phyloP scores from a whole-genome alignment of 2,888 invertebrate species.

The Ernsta delagoae region DNA sequence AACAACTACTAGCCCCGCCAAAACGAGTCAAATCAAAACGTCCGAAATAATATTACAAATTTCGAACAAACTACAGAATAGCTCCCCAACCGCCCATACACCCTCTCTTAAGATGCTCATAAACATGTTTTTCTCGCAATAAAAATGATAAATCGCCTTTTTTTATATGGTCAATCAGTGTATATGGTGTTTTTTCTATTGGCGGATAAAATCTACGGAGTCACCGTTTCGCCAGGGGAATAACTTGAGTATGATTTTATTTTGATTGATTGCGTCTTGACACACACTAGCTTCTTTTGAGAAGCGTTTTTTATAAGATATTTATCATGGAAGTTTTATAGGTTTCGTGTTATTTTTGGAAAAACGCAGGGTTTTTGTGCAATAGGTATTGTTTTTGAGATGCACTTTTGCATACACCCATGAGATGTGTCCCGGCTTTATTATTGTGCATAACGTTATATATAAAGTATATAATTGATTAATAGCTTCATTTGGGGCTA shows the following conservation, averaged over 20 bases:
- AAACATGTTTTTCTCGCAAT: slow-evolving; percentile 85
- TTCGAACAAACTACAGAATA: slow-evolving; percentile 41
- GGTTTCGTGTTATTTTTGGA: background rate
- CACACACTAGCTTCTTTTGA: slow-evolving; percentile 19
- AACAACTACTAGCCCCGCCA: too few species aligned
- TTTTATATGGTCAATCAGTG: slow-evolving; percentile 85
- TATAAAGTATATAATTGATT: too few species aligned
- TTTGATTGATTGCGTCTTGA: slow-evolving; percentile 51
- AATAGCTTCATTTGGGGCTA: too few species aligned
- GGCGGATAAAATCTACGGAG: slow-evolving; percentile 71
- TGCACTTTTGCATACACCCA: too few species aligned
- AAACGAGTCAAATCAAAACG: too few species aligned
- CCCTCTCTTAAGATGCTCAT: slow-evolving; percentile 83
- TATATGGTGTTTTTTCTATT: slow-evolving; percentile 74
- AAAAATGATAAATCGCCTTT: slow-evolving; percentile 85
- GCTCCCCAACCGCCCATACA: slow-evolving; percentile 42
- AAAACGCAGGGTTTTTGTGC: background rate
- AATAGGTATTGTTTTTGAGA: background rate
- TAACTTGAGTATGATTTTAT: slow-evolving; percentile 52
- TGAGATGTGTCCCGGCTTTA: too few species aligned
- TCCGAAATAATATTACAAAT: too few species aligned
- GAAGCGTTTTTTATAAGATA: background rate
- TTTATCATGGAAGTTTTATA: background rate
- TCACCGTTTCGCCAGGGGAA: slow-evolving; percentile 53
- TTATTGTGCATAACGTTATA: too few species aligned